Percentiles rank a stretch among this genome's conserved stretches.
Conservation (phyloP, 2,888 invertebrate species). For the Cybosia mesomella region DNA sequence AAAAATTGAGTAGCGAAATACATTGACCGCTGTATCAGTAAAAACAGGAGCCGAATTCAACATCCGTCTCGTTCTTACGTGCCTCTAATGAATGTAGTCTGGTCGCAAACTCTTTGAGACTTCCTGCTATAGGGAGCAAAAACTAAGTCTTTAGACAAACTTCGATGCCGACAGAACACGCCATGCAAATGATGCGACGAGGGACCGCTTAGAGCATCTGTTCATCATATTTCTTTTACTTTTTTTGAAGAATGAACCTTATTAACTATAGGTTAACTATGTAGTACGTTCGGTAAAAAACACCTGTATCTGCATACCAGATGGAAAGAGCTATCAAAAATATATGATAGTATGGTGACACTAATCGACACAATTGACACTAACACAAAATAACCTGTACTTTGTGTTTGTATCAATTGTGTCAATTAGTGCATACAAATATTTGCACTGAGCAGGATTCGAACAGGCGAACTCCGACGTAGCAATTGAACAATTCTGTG, state of each 20-base stretch:
- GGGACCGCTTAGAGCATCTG: slow-evolving; percentile 53
- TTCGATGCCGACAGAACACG: slow-evolving; percentile 55
- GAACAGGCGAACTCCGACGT: too few relatives aligned
- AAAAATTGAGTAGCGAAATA: slow-evolving; percentile 27
- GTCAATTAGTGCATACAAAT: too few relatives aligned
- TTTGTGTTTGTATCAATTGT: too few relatives aligned
- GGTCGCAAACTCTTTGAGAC: slow-evolving; percentile 22
- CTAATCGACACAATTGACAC: too few relatives aligned
- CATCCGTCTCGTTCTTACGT: slow-evolving; percentile 27
- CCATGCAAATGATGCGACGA: slow-evolving; percentile 59
- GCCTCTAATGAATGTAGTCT: slow-evolving; percentile 29
- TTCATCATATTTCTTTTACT: slow-evolving; percentile 43
- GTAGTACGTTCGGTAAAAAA: background rate
- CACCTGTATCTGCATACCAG: background rate
- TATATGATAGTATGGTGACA: background rate
- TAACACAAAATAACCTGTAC: too few relatives aligned
- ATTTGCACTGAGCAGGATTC: too few relatives aligned
- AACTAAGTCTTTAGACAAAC: slow-evolving; percentile 38
- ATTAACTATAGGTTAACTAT: too few relatives aligned
- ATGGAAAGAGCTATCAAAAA: background rate
- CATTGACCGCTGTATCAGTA: slow-evolving; percentile 42
- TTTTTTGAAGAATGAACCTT: background rate
- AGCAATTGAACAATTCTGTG: too few relatives aligned
- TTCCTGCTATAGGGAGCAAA: slow-evolving; percentile 37
- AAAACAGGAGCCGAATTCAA: slow-evolving; percentile 34